Evolutionary conservation across 2,797 vertebrate species (phyloP).

Genomic region (Oryzias sinensis): DNA sequence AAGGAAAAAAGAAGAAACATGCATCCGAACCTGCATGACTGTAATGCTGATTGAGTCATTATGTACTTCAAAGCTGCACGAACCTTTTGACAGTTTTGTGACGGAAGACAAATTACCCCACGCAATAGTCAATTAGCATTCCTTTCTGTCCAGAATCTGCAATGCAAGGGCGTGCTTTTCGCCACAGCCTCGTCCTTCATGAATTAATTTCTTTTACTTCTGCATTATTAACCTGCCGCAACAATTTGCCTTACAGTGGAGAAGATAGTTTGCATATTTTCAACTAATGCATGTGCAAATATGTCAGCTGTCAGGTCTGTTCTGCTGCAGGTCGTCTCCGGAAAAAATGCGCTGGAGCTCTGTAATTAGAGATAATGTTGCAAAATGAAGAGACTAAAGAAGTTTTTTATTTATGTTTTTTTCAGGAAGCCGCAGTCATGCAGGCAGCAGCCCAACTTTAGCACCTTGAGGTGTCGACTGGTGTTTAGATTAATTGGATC

Average conservation of each 20-base stretch:
- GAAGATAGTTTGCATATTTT: no score
- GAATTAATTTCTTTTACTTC: constrained; percentile 14
- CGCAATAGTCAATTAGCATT: constrained; percentile 39
- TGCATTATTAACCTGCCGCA: constrained; percentile 3
- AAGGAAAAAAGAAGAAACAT: constrained; percentile 9
- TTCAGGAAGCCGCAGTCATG: constrained; percentile 21
- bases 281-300: constrained; percentile 7
- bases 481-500: constrained; percentile 23
- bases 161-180: constrained; percentile 13
- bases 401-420: constrained; percentile 14
- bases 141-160: constrained; percentile 9
- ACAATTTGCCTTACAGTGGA: neutral
- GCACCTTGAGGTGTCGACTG: constrained; percentile 7
- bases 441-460: constrained; percentile 7
- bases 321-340: constrained; percentile 1
- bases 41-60: constrained; percentile 14
- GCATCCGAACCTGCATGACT: constrained; percentile 6
- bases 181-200: constrained; percentile 27
- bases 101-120: constrained; percentile 36
- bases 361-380: constrained; percentile 34
- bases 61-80: constrained; percentile 16
- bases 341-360: constrained; percentile 12
- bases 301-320: constrained; percentile 18
- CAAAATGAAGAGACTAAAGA: constrained; percentile 31
- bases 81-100: constrained; percentile 34